These are phyloP conservation scores for Glaucomys volans DNA, from an alignment of 2,113 vertebrate genomes.

Conservation along the genomic window DNA sequence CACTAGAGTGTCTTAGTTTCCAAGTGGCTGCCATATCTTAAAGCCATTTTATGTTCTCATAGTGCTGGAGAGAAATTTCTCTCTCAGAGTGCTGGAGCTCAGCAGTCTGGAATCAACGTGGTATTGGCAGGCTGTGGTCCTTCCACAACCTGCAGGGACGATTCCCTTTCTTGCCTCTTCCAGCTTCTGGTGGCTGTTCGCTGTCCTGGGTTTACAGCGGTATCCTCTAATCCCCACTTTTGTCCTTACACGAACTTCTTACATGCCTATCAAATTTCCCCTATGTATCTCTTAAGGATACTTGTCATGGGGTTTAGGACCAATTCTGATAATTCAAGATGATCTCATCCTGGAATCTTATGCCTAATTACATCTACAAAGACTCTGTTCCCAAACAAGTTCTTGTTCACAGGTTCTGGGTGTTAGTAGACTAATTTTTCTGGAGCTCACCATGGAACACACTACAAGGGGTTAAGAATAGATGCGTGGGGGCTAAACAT, in stretches of 20 bases:
- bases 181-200: background rate
- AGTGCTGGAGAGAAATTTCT: background rate
- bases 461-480: background rate
- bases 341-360: constrained; percentile 1
- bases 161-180: background rate
- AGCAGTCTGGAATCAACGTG: background rate
- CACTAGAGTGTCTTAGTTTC: background rate
- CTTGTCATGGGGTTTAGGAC: background rate
- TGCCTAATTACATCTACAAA: background rate
- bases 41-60: background rate
- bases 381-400: background rate
- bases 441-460: background rate
- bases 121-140: background rate
- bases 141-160: background rate
- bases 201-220: background rate
- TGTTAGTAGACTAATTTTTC: background rate
- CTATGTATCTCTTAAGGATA: background rate
- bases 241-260: background rate
- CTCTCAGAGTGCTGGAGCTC: background rate
- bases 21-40: background rate
- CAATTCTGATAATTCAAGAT: background rate
- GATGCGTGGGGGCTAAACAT: background rate
- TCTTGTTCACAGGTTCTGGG: background rate
- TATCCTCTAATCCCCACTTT: background rate
- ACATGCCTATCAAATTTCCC: background rate